These are phyloP conservation scores for Pitta sordida DNA, from an alignment of 2,113 vertebrate species.

Conservation along the genomic window DNA sequence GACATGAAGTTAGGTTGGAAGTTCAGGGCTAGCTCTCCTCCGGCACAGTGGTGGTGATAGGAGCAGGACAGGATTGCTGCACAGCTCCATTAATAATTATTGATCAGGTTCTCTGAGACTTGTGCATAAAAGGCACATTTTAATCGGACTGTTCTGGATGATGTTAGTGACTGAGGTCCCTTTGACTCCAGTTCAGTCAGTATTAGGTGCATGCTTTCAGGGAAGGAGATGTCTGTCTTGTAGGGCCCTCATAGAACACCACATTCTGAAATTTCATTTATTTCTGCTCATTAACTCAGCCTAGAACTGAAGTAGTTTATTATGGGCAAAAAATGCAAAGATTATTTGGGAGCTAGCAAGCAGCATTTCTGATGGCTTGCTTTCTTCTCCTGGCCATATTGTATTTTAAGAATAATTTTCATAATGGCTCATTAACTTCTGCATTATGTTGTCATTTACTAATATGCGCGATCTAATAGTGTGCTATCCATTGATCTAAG, in stretches of 20 bases:
- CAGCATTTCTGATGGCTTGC: background rate
- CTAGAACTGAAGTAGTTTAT: background rate
- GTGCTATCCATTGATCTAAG: background rate
- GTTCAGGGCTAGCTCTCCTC: background rate
- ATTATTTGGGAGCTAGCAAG: background rate
- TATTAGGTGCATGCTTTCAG: background rate
- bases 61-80: background rate
- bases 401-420: background rate
- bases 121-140: background rate
- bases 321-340: background rate
- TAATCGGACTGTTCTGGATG: background rate
- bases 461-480: background rate
- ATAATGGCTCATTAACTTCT: background rate
- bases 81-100: background rate
- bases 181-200: background rate
- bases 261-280: background rate
- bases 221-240: background rate
- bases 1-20: background rate
- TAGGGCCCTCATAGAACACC: background rate
- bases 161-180: background rate
- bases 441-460: background rate
- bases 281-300: background rate
- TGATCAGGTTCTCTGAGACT: background rate
- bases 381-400: background rate
- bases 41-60: accelerated